Evolutionary conservation across 2,888 invertebrate species (phyloP), one percentile per base, ranked within the genome.

Genomic region (Drosophila neonasuta): DNA sequence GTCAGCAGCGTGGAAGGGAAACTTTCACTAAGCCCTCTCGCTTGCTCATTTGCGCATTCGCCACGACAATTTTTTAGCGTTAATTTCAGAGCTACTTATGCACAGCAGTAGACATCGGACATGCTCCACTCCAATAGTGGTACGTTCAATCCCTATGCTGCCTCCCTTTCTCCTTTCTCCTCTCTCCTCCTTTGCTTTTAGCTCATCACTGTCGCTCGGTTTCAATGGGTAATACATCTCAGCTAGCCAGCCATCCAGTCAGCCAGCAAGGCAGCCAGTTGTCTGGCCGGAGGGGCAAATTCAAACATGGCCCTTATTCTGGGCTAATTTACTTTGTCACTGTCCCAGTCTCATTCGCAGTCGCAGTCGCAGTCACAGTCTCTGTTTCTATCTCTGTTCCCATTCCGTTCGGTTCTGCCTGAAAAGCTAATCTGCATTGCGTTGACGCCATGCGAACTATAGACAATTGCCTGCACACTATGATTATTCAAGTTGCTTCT

Each of bases 1-100:
- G 30, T 9, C 30, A 30, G 30, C 30, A 30, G 30, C 32, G 9
- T 30, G 41, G 15, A 7, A 13, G 7, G 11, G 30, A 15, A 9
- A 41, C 29, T 48, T 44, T 44, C 42, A 48, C 42, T 60, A 71
- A 66, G 61, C 59, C 24, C 34, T 59, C 51, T 52, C 63, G 60
- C 58, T 60, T 74, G 74, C 70, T 73, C 75, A 75, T 75, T 75
- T 75, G 63, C 48, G 75, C 75, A 72, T 75, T 75, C 62, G 62
- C 68, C 66, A 61, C 60, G 69, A 67, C 72, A 73, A 75, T 70
- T 75, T 74, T 76, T 77, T 68, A 73, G 80, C 82, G 72, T 80
- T 82, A 86, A 86, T 85, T 87, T 84, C 66, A 49, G 58, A 77
- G 87, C 85, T 87, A 87, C 82, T 83, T 83, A 83, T 83, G 82